Conservation (phyloP, 2,888 invertebrate genomes). For the Alsophila aescularia region DNA sequence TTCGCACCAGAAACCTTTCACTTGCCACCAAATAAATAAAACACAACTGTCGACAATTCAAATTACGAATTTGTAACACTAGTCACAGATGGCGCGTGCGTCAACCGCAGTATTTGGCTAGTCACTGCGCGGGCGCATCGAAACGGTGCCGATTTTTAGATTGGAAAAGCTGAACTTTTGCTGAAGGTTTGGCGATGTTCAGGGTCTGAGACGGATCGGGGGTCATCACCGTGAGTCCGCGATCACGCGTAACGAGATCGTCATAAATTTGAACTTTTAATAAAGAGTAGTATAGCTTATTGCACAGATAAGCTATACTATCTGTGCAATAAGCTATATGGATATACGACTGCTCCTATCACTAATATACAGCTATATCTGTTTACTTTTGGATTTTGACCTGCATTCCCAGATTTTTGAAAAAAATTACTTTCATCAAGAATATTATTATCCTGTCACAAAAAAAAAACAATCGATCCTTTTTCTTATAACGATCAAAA, state of each 20-base stretch:
- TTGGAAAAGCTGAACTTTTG: slow-evolving; percentile 33
- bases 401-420: too few species aligned
- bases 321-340: too few species aligned
- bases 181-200: slow-evolving; percentile 28
- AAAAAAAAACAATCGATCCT: too few species aligned
- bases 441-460: too few species aligned
- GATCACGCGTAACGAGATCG: background rate
- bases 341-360: too few species aligned
- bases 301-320: too few species aligned
- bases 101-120: slow-evolving; percentile 34
- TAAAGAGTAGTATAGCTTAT: too few species aligned
- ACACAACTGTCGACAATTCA: slow-evolving; percentile 24
- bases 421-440: too few species aligned
- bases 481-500: too few species aligned
- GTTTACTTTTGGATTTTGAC: too few species aligned
- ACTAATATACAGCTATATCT: too few species aligned
- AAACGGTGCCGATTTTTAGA: slow-evolving; percentile 18
- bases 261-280: too few species aligned
- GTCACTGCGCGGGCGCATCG: slow-evolving; percentile 31
- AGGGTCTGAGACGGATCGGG: slow-evolving; percentile 9
- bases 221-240: slow-evolving; percentile 3
- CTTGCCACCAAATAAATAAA: slow-evolving; percentile 21
- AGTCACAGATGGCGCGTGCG: slow-evolving; percentile 23
- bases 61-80: slow-evolving; percentile 23
- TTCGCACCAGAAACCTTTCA: slow-evolving; percentile 4